These are phyloP conservation scores for Salvelinus namaycush DNA, from an alignment of 2,113 vertebrate species.

Conservation along the genomic window DNA sequence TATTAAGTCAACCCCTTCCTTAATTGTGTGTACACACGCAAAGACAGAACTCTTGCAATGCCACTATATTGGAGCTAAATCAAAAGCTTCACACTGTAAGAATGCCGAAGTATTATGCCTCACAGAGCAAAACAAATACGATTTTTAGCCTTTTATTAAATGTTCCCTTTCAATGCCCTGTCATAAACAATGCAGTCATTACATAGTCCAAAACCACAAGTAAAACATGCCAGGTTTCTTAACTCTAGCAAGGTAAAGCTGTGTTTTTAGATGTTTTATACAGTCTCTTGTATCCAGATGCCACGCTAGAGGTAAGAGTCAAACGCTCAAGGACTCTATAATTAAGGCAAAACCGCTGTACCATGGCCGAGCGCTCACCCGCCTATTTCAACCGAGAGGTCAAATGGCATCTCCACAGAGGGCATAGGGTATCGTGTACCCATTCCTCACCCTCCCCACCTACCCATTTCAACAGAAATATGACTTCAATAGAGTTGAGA, in stretches of 20 bases:
- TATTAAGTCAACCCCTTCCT: conserved; percentile 46
- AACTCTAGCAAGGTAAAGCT: not conserved
- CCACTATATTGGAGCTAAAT: not conserved
- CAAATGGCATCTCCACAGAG: conserved; percentile 19
- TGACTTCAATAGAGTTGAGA: not conserved
- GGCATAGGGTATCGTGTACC: not conserved
- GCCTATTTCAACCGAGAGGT: not conserved
- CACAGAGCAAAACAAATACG: conserved; percentile 45
- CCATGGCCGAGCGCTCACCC: not conserved
- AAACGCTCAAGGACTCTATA: not conserved
- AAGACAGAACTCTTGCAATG: conserved; percentile 26
- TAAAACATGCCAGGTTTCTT: conserved; percentile 17
- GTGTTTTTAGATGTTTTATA: not conserved
- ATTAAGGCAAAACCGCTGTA: conserved; percentile 19
- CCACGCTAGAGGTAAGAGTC: conserved; percentile 10
- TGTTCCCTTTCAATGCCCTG: conserved; percentile 43
- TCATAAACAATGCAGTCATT: conserved; percentile 53
- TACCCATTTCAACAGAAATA: not conserved
- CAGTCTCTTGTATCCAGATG: conserved; percentile 5
- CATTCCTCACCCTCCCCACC: not conserved
- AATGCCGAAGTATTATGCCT: conserved; percentile 16
- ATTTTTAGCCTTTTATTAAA: conserved; percentile 39
- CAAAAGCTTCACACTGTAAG: conserved; percentile 12
- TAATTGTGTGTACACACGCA: conserved; percentile 55
- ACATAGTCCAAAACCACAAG: conserved; percentile 16